These are phyloP conservation scores for Spisula subtruncata DNA, from an alignment of 2,888 invertebrate species.

Conservation along the genomic window DNA sequence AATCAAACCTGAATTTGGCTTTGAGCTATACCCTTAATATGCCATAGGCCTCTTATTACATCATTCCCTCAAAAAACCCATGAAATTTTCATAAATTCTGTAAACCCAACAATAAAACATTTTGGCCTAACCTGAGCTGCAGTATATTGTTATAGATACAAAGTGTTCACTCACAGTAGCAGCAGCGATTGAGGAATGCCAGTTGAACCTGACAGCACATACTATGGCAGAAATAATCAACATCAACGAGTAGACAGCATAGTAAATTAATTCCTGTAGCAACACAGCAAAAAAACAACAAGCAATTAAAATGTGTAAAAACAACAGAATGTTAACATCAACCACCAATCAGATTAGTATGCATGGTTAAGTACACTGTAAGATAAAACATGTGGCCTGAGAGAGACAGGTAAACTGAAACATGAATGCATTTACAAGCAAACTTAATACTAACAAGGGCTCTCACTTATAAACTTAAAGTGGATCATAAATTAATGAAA, in stretches of 20 bases:
- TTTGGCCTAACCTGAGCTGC: neutral
- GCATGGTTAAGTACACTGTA: neutral
- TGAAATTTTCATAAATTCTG: too few relatives aligned
- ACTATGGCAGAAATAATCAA: slow-evolving; percentile 76
- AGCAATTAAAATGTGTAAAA: neutral
- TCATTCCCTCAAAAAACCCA: too few relatives aligned
- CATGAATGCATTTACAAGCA: too few relatives aligned
- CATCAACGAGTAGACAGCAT: slow-evolving; percentile 71
- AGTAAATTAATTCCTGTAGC: slow-evolving; percentile 78
- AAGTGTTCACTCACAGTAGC: slow-evolving; percentile 73
- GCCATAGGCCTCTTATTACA: too few relatives aligned
- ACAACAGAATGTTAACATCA: neutral
- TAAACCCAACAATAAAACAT: too few relatives aligned
- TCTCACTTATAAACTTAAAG: too few relatives aligned
- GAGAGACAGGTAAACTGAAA: too few relatives aligned
- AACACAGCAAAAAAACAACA: slow-evolving; percentile 9
- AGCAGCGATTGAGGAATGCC: slow-evolving; percentile 71
- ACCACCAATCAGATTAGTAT: neutral
- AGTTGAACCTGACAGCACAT: slow-evolving; percentile 61
- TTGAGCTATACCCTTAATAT: too few relatives aligned
- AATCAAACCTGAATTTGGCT: too few relatives aligned
- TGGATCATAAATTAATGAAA: too few relatives aligned
- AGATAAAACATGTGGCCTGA: neutral
- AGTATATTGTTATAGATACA: neutral
- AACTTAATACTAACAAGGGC: too few relatives aligned